Conservation (phyloP, 2,797 vertebrate species). For the Macropus fuliginosus region DNA sequence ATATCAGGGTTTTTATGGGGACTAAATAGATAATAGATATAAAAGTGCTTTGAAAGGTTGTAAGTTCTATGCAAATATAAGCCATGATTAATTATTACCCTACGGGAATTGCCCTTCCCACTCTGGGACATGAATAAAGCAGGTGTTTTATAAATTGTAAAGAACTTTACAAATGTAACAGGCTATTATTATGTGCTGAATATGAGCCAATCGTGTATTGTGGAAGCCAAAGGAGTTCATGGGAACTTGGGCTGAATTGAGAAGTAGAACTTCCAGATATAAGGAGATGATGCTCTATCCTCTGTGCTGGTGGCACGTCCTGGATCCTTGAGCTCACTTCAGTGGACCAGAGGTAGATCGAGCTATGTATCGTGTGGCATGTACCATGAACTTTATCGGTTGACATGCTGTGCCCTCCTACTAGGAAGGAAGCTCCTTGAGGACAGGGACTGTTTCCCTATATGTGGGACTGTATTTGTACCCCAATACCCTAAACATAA, state of each 20-base stretch:
- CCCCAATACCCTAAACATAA: background rate
- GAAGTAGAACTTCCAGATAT: background rate
- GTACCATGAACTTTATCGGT: background rate
- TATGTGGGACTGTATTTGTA: background rate
- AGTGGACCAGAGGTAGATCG: background rate
- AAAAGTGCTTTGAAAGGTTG: background rate
- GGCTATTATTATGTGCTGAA: background rate
- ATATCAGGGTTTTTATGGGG: background rate
- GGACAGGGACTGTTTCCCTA: background rate
- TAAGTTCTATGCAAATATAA: slow-evolving; percentile 1
- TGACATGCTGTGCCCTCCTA: background rate
- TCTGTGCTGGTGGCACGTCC: background rate
- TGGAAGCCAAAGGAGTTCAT: background rate
- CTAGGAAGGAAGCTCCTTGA: background rate
- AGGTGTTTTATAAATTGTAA: background rate
- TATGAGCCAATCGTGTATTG: background rate
- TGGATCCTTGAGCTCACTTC: background rate
- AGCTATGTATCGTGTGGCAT: background rate
- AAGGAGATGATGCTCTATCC: background rate
- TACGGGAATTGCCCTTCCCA: background rate
- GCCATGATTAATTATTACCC: background rate
- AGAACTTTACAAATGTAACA: background rate
- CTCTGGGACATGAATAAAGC: background rate
- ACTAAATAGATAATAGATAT: background rate
- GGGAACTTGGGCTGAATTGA: background rate